Conservation (phyloP, 2,797 vertebrate species). For the Halcyon smyrnensis region DNA sequence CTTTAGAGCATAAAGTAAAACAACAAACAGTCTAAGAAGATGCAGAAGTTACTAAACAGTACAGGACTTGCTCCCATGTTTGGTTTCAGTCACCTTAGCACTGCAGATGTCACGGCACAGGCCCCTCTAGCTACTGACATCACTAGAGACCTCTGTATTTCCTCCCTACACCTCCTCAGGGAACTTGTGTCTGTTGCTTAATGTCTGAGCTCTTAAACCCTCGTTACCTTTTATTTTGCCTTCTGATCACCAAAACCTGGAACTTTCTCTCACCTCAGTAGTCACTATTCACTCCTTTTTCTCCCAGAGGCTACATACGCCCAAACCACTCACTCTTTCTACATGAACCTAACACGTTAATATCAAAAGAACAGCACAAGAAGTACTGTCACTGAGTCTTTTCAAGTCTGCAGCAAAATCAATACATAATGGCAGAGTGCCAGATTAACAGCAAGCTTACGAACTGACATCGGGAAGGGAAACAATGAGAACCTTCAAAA, state of each 20-base stretch:
- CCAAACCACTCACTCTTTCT: background rate
- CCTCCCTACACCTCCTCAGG: background rate
- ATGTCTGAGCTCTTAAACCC: background rate
- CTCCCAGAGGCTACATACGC: background rate
- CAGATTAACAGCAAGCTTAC: background rate
- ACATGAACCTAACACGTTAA: fast-evolving
- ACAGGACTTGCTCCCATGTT: background rate
- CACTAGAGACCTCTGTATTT: background rate
- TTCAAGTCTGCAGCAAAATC: background rate
- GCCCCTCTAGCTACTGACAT: background rate
- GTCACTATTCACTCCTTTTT: background rate
- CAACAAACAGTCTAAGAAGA: background rate
- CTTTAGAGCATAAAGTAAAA: background rate
- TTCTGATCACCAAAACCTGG: background rate
- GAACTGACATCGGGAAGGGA: background rate
- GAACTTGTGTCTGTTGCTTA: background rate
- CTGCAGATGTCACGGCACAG: background rate
- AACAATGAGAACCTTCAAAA: background rate
- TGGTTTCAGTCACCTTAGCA: background rate
- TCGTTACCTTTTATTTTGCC: background rate
- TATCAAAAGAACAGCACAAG: background rate
- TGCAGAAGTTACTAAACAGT: background rate
- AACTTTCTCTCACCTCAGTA: background rate
- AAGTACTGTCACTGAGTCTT: background rate
- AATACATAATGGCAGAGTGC: background rate